Evolutionary conservation across 2,797 vertebrate genomes (phyloP).

Genomic region (Aulostomus chinensis): DNA sequence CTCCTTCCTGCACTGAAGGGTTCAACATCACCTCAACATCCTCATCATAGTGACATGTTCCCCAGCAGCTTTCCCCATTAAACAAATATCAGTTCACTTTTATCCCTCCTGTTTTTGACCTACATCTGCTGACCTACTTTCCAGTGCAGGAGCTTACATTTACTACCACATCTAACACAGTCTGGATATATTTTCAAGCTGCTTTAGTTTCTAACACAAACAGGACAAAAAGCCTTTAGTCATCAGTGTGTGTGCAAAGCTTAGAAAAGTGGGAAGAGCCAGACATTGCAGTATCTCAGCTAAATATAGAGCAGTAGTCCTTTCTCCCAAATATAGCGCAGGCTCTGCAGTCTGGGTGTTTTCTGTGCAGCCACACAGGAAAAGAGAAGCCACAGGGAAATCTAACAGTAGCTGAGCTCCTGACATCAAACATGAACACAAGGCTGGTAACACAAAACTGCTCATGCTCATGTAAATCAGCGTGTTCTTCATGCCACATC

Average conservation of each 20-base stretch:
- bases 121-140: conserved; percentile 78
- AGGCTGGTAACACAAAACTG: conserved; percentile 29
- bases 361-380: conserved; percentile 35
- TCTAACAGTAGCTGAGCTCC: conserved; percentile 1
- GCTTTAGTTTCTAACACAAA: conserved; percentile 23
- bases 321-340: conserved; percentile 66
- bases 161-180: not conserved
- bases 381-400: conserved; percentile 14
- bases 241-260: conserved; percentile 36
- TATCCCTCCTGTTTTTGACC: conserved; percentile 64
- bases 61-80: conserved; percentile 40
- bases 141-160: conserved; percentile 34
- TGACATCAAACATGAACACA: conserved; percentile 4
- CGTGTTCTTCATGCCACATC: conserved; percentile 11
- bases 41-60: conserved; percentile 3
- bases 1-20: conserved; percentile 27
- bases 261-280: conserved; percentile 60
- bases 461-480: conserved; percentile 13
- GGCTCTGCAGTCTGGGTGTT: conserved; percentile 68
- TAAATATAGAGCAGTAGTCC: conserved; percentile 73
- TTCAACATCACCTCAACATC: not conserved
- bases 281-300: conserved; percentile 69
- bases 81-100: conserved; percentile 55
- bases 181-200: conserved; percentile 21
- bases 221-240: conserved; percentile 26